Percentiles rank a stretch among this genome's conserved stretches.
Conservation (phyloP, 2,113 vertebrate species). For the Tachycineta bicolor region DNA sequence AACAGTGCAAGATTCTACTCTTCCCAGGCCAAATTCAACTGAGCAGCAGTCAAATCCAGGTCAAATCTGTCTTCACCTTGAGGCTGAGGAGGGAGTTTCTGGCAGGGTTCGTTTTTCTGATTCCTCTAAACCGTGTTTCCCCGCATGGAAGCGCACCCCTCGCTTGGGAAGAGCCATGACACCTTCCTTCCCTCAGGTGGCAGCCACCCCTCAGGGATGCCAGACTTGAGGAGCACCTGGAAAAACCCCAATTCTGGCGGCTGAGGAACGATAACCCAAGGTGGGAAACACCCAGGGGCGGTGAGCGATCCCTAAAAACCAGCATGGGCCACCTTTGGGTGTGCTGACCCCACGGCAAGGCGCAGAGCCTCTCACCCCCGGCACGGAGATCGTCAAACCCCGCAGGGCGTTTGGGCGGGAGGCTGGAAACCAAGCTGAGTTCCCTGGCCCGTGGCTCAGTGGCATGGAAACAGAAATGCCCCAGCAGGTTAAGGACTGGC, state of each 20-base stretch:
- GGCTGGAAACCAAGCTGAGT: not conserved
- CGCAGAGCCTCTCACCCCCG: accelerated
- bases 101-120: not conserved
- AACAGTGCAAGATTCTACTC: not conserved
- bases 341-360: not conserved
- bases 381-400: not conserved
- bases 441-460: not conserved
- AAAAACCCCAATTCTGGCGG: not conserved
- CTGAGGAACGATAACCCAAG: not conserved
- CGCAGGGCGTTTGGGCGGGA: not conserved
- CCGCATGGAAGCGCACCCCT: accelerated
- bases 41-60: not conserved
- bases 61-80: not conserved
- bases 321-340: not conserved
- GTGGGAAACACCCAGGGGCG: not conserved
- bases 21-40: not conserved
- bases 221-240: accelerated
- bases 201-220: not conserved
- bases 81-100: not conserved
- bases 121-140: not conserved
- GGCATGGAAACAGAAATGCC: slow-evolving; percentile 51
- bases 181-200: not conserved
- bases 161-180: accelerated
- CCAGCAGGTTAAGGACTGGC: slow-evolving; percentile 38
- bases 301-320: not conserved